Percentiles rank a stretch among this genome's conserved stretches.
Evolutionary conservation across 2,113 vertebrate genomes (phyloP).

Genomic region (Aspidoscelis tigris): DNA sequence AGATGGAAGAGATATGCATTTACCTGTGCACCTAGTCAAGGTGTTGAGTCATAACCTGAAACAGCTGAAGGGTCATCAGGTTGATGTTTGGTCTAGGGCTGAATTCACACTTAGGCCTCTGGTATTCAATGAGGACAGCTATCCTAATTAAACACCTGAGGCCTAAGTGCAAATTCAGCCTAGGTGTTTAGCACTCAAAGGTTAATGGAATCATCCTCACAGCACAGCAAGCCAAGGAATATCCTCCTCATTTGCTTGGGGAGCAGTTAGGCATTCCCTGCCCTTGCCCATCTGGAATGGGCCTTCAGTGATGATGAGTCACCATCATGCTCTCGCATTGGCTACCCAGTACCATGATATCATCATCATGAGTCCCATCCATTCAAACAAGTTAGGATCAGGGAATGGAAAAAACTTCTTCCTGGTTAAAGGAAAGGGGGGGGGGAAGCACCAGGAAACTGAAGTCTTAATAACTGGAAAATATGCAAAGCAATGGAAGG

Average conservation of each 20-base stretch:
- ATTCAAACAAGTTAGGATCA: not conserved
- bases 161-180: too few relatives aligned
- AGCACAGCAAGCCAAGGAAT: too few relatives aligned
- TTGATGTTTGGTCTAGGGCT: too few relatives aligned
- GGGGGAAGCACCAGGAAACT: not conserved
- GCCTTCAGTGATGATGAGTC: not conserved
- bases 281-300: not conserved
- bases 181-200: too few relatives aligned
- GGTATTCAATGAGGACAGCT: too few relatives aligned
- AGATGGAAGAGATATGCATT: not conserved
- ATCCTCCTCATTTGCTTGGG: too few relatives aligned
- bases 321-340: not conserved
- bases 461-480: not conserved
- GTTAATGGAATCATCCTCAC: too few relatives aligned
- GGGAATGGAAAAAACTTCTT: not conserved
- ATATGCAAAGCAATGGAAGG: not conserved
- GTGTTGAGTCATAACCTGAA: too few relatives aligned
- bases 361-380: not conserved
- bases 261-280: not conserved
- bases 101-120: too few relatives aligned
- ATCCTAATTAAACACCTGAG: too few relatives aligned
- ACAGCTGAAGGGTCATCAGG: too few relatives aligned
- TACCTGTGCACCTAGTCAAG: too few relatives aligned
- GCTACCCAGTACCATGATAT: not conserved
- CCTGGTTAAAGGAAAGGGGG: not conserved